Percentiles rank a stretch among this genome's conserved stretches.
These are phyloP conservation scores for Trematomus bernacchii DNA, from an alignment of 2,797 vertebrate species.

Conservation along the genomic window DNA sequence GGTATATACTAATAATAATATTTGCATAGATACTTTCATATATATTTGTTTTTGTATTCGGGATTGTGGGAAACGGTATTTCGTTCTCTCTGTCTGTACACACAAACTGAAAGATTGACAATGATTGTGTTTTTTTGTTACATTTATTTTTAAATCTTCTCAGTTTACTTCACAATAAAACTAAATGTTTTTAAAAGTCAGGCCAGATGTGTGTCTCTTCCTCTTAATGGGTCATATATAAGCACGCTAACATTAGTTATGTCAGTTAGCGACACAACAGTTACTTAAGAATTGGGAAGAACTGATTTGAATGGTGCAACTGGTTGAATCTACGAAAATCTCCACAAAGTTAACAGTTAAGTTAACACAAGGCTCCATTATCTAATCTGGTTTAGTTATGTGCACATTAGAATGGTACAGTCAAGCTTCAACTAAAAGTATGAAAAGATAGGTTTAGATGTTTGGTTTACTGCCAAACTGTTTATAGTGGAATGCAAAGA, in stretches of 20 bases:
- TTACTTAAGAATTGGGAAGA: background rate
- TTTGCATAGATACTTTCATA: too few species aligned
- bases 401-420: background rate
- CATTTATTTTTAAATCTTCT: background rate
- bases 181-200: background rate
- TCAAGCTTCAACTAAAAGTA: background rate
- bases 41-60: too few species aligned
- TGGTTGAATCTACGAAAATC: background rate
- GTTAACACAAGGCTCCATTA: background rate
- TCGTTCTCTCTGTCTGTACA: too few species aligned
- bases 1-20: too few species aligned
- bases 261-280: background rate
- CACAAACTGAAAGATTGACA: too few species aligned
- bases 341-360: background rate
- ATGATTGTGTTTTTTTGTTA: background rate
- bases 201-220: background rate
- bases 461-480: constrained; percentile 4
- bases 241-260: background rate
- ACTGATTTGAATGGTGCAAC: background rate
- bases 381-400: background rate
- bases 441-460: constrained; percentile 6
- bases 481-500: constrained; percentile 27
- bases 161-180: background rate
- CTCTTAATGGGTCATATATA: background rate
- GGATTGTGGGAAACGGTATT: too few species aligned